These are phyloP conservation scores for Tachysurus fulvidraco DNA, from an alignment of 2,113 vertebrate species.

Conservation along the genomic window DNA sequence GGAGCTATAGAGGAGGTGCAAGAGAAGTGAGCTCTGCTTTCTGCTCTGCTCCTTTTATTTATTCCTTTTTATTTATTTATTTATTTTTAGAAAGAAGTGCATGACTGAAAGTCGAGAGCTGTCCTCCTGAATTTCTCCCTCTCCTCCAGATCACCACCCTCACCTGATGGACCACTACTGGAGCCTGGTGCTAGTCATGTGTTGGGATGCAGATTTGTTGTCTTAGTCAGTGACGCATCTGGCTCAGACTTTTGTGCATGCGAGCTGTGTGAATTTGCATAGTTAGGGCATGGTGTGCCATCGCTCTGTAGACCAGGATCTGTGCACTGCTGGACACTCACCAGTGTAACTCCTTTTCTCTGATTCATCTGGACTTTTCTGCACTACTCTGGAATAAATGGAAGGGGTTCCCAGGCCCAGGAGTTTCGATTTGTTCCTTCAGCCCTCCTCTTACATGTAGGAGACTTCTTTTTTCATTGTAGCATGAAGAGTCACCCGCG, in stretches of 20 bases:
- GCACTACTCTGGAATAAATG: conserved; percentile 27
- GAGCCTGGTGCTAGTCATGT: conserved; percentile 17
- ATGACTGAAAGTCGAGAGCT: conserved; percentile 29
- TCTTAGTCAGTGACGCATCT: conserved; percentile 33
- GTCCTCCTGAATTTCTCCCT: conserved; percentile 28
- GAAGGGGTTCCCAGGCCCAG: neutral
- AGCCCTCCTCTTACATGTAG: conserved; percentile 11
- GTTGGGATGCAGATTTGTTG: conserved; percentile 30
- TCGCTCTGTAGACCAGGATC: conserved; percentile 30
- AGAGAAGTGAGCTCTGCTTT: conserved; percentile 17
- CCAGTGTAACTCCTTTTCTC: conserved; percentile 23
- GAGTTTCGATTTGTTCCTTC: conserved; percentile 4
- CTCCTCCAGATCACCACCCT: conserved; percentile 9
- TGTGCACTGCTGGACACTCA: conserved; percentile 31
- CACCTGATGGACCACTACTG: conserved; percentile 49
- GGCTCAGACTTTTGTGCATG: conserved; percentile 2
- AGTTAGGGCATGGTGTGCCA: conserved; percentile 35
- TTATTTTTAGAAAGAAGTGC: conserved; percentile 19
- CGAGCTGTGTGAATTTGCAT: conserved; percentile 37
- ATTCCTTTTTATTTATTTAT: neutral
- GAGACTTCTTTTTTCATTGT: conserved; percentile 47
- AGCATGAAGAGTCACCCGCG: conserved; percentile 78
- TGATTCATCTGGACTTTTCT: conserved; percentile 12
- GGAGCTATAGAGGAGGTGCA: conserved; percentile 36
- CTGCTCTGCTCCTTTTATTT: conserved; percentile 15